Base-by-base conservation (phyloP, 2,888 invertebrate genomes). In the Torymus auratus region DNA sequence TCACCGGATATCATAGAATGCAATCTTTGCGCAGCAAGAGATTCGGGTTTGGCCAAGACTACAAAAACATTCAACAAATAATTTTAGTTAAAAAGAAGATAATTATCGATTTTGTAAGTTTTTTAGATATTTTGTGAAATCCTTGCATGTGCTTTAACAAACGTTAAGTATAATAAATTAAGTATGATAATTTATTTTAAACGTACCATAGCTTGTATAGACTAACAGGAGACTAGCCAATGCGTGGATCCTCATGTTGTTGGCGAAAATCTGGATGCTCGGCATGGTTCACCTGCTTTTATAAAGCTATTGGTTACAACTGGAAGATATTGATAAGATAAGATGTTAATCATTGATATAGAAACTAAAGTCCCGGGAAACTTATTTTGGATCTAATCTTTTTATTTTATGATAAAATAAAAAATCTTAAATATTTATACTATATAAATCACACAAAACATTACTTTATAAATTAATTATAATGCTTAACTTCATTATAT, bases 171-270 rank as follows among this genome's bases (percentile, higher is more conserved):
- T 7, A 41, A 41, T 10, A 41, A 1, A 1, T 41, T n/a, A n/a
- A n/a, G 5, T 10, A n/a, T 41, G 1, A 41, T 41, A 41, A n/a
- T n/a, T n/a, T n/a, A 7, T 41, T 41, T 41, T 41, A 41, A 41
- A 60, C 78, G 2, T 74, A 78, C 80, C 81, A 15, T 20, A 17
- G n/a, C 10, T 64, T 56, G 65, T 17, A 52, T 61, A 84, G 64
- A 75, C 74, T 53, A 87, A 78, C 52, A 87, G 64, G 77, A 85
- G 79, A 78, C 83, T 80, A 82, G 83, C 65, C 62, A 85, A 72
- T 76, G 82, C n/a, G 77, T 73, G 82, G 69, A 81, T 58, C 84
- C 72, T 82, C 88, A 88, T 87, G 83, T 82, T 86, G 71, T 50
- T 73, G 74, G 75, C 17, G 68, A 28, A 82, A 67, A 80, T 82